These are phyloP conservation scores for Danio choprae DNA, from an alignment of 2,797 vertebrate species.

Conservation along the genomic window DNA sequence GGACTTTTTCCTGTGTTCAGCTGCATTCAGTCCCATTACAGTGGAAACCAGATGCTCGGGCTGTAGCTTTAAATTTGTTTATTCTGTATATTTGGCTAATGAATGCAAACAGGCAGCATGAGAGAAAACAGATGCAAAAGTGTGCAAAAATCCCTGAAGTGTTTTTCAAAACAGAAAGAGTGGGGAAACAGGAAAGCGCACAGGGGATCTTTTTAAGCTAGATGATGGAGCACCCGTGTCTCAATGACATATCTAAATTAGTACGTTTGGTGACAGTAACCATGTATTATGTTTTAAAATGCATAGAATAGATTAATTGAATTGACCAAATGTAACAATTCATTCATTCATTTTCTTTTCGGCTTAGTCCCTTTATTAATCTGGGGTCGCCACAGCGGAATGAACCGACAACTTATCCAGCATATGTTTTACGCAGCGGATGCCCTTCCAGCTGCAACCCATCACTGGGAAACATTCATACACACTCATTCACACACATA, in stretches of 20 bases:
- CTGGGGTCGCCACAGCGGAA: too few relatives aligned
- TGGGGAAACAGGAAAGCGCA: neutral
- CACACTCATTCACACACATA: too few relatives aligned
- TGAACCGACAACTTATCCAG: too few relatives aligned
- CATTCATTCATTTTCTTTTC: too few relatives aligned
- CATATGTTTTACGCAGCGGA: too few relatives aligned
- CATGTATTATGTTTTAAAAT: too few relatives aligned
- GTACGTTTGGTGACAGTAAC: neutral
- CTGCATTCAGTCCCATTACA: constrained; percentile 1
- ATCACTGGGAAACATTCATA: too few relatives aligned
- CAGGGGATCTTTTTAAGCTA: neutral
- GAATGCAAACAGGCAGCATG: constrained; percentile 17
- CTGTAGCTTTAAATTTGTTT: constrained; percentile 30
- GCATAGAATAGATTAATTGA: neutral
- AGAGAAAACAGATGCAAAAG: constrained; percentile 26
- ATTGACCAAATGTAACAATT: neutral
- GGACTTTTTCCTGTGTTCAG: neutral
- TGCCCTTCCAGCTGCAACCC: too few relatives aligned
- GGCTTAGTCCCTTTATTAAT: too few relatives aligned
- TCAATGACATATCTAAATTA: neutral
- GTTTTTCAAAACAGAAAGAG: constrained; percentile 12
- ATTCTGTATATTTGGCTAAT: constrained; percentile 11
- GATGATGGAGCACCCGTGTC: neutral
- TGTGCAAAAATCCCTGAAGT: constrained; percentile 23
- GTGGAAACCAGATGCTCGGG: constrained; percentile 41